Evolutionary conservation across 1,140 invertebrate genomes (phyloP), one percentile per base, ranked within the genome.

Genomic region (Brachionus manjavacas): DNA sequence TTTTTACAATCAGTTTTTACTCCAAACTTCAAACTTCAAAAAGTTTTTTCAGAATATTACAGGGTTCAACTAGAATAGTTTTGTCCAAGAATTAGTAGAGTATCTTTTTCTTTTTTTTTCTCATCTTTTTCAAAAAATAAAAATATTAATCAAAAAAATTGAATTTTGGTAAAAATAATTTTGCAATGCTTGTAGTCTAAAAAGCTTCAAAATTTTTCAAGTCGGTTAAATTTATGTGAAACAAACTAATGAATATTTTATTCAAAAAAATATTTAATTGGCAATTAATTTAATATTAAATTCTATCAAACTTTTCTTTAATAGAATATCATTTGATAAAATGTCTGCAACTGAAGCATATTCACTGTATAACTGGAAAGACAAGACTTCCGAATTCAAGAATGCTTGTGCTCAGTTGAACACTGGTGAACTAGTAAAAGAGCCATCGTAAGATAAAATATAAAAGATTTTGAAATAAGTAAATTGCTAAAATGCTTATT

Each of bases 351-450:
- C 23, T 49, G 72, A 46, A 46, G 11, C 16, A 8, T 41, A 6
- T 8, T 20, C 31, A 76, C 43, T 76, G 8, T 81, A 81, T 35
- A 93, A 93, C 87, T 94, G 94, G 93, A 90, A 93, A 68, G 93
- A 94, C 86, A 93, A 94, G 52, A 94, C 94, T 14, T 87, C 91
- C 79, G 92, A 94, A 85, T 95, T 95, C 88, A 92, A 93, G 87
- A 91, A 92, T 86, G 91, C 93, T 70, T 87, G 87, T 86, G 41
- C 85, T 94, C 95, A 94, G 87, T 89, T 97, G 49, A 91, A 94
- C 86, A 89, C 96, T 52, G 95, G 95, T 16, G 95, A 97, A 89
- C 89, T 97, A 11, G 89, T 96, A 12, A 95, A 96, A 87, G 95
- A 96, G 92, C 93, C 94, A 76, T 89, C 94, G 20, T 96, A 84